Base-by-base conservation (phyloP, 2,888 invertebrate genomes). In the Zhengitettix transpicula region DNA sequence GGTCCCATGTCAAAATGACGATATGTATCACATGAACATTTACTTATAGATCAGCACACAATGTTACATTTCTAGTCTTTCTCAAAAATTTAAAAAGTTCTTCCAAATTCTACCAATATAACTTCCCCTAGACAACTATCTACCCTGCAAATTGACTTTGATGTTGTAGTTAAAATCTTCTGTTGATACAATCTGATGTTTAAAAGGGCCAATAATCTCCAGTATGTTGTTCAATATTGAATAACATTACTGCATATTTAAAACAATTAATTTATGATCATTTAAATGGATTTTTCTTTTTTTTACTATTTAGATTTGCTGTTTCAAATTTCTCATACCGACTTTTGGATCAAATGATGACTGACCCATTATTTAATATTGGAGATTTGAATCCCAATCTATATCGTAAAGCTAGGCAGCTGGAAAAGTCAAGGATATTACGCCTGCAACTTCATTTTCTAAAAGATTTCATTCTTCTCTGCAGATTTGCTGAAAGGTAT, bases 281-380 rank as follows among this genome's bases (percentile, higher is more conserved):
- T 62, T 52, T 52, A 47, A 53, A 15, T 53, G 51, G 54, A 58
- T 59, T 64, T 59, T 53, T 40, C 16, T 62, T 64, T 58, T 52
- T 61, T 57, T 71, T 41, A 17, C 73, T 70, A 78, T 71, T 61
- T 53, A 85, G 84, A 68, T 88, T 85, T 74, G 80, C 83, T n/a
- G 90, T 92, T 12, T 88, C 89, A 12, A 85, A 85, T 67, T 89
- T 89, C 72, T 85, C 90, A 0, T 83, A 81, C 67, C 80, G 85
- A 64, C 74, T 91, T 52, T 72, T 92, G 64, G 84, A 85, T 66
- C 83, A 85, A 71, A 87, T 91, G 79, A 79, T 79, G 68, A 74
- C 76, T 11, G 89, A 90, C 73, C 89, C 90, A 0, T 73, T 90
- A 58, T 90, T 90, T 71, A 80, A 84, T 69, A 77, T 90, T 59